Base-by-base conservation (phyloP, 2,797 vertebrate genomes). In the Aplochiton taeniatus region DNA sequence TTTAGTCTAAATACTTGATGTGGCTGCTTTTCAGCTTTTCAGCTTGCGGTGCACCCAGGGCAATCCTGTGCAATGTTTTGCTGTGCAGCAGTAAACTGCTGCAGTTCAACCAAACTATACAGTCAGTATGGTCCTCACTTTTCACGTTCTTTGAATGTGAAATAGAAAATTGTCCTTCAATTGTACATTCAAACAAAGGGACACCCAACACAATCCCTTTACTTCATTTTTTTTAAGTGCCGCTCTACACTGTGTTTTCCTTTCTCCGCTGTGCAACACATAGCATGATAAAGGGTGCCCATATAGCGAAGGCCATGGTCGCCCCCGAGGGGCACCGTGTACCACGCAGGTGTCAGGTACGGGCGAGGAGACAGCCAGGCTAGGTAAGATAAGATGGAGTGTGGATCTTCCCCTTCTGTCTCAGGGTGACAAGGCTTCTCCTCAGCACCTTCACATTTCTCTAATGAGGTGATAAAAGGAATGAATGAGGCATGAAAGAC, bases 391-490 rank as follows among this genome's bases (percentile, higher is more conserved):
- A 83, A 88, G 86, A 87, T 83, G 77, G 79, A 86, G 81, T 70
- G 49, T 47, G 12, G 55, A 59, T 83, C 85, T 80, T 84, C 80
- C 81, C 62, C 74, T 43, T 78, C 78, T 78, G 84, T 90, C 85
- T 89, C 80, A 70, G 73, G 77, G 83, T 88, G 85, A 90, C 86
- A 82, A 73, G 85, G 67, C 81, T 79, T 87, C 81, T 86, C 80
- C 78, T 78, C 76, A 66, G 78, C 83, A 85, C 89, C 84, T 86
- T 78, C 86, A 78, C 85, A 74, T 90, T 83, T 78, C 20, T 85
- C 85, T 91, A 88, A 91, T 89, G 88, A 90, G 90, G 85, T 89
- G 87, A 90, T 91, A 84, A 91, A 89, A 85, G 88, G 84, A 90
- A 88, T 83, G 90, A 88, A 90, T 88, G 90, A 89, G 82, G 83